Base-by-base conservation (phyloP, 1,140 invertebrate species). In the Leptinotarsa defecta region DNA sequence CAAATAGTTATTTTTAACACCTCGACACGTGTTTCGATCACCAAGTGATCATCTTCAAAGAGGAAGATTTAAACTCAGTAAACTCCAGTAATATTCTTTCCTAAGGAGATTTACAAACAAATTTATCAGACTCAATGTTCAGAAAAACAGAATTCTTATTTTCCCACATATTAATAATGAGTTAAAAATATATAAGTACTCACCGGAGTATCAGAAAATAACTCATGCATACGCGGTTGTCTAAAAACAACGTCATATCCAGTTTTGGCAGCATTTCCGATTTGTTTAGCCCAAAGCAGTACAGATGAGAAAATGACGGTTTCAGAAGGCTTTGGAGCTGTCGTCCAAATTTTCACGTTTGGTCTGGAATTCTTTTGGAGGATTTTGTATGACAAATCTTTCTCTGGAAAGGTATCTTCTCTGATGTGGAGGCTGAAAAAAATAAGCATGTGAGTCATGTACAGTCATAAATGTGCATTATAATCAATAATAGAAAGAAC, bases 241-340 rank as follows among this genome's bases (percentile, higher is more conserved):
- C 83, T 79, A 24, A 85, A 84, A 48, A 85, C 79, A 4, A 84
- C 82, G 19, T 82, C 76, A 65, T 83, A 84, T 48, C 83, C 83
- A 13, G 76, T 71, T 65, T 71, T 78, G 11, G 83, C 82, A 15
- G 80, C 81, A 20, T 84, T 74, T 13, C 83, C 83, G 2, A 84
- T 79, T 76, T 83, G 64, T 65, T 80, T 74, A 15, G 81, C 82
- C 84, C 84, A 85, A 3, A 75, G 27, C 34, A 85, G 75, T 13
- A 79, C 79, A 1, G 81, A 83, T 24, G 61, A 48, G 76, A 84
- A 85, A 3, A 80, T 78, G 17, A 81, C 71, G 15, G 80, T 76
- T 24, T 79, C 22, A 20, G 19, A 4, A 19, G 75, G 70, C 75
- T 81, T 81, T 8, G 81, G 79, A 13, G 75, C 71, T 8, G 69